Percentiles rank a stretch among this genome's conserved stretches.
These are phyloP conservation scores for Sebastes nivosus DNA, from an alignment of 2,797 vertebrate genomes.

Conservation along the genomic window DNA sequence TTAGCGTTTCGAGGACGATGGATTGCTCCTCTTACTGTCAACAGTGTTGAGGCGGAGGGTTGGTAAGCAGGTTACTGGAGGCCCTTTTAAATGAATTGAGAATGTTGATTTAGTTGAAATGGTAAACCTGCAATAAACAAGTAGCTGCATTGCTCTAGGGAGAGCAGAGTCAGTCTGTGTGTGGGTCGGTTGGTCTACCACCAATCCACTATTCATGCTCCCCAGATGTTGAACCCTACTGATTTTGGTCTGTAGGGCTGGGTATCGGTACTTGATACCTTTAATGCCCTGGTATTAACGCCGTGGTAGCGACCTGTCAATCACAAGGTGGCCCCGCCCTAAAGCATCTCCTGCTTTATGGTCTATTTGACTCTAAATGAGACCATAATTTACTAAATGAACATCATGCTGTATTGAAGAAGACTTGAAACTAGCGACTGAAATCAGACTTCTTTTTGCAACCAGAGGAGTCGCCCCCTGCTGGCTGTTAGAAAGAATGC, in stretches of 20 bases:
- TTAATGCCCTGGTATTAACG: no score
- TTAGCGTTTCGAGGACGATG: conserved; percentile 62
- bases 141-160: not conserved
- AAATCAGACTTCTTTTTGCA: no score
- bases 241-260: not conserved
- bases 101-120: conserved; percentile 7
- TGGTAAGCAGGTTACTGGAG: conserved; percentile 16
- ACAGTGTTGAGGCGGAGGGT: conserved; percentile 2
- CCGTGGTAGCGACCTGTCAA: no score
- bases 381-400: no score
- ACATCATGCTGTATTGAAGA: no score
- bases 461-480: no score
- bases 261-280: no score
- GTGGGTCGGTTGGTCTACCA: not conserved
- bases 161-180: not conserved
- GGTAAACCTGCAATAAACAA: not conserved
- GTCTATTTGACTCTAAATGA: no score
- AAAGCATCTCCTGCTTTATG: no score
- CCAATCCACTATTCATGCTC: not conserved
- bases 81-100: conserved; percentile 29
- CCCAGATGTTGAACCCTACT: not conserved
- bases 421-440: no score
- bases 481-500: no score
- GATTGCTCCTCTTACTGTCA: conserved; percentile 48
- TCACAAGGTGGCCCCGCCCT: no score